phyloP scores from a whole-genome alignment of 2,888 invertebrate genomes.

The Seira musarum region DNA sequence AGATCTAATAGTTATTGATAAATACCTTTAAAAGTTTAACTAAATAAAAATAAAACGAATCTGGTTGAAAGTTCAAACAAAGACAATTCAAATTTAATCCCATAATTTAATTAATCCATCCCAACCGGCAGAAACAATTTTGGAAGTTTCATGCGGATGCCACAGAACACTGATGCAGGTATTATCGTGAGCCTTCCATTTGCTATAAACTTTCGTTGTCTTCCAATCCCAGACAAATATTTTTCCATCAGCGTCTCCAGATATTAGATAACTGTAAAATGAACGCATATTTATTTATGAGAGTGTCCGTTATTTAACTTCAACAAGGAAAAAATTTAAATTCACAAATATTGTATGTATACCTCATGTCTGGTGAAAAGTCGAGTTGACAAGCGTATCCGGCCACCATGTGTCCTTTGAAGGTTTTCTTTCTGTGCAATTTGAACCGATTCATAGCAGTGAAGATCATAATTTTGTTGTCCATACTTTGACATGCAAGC shows the following conservation, averaged over 20 bases:
- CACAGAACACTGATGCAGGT: conserved; percentile 95
- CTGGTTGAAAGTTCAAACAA: neutral
- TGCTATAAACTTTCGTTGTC: conserved; percentile 97
- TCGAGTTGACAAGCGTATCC: conserved; percentile 98
- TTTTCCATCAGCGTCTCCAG: conserved; percentile 99
- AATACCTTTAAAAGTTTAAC: no score
- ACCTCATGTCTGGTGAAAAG: conserved; percentile 99
- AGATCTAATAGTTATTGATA: no score
- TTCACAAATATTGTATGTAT: no score
- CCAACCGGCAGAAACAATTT: conserved; percentile 98
- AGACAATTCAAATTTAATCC: conserved; percentile 79
- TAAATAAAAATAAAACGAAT: no score
- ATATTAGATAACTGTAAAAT: conserved; percentile 89
- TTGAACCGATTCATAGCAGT: conserved; percentile 98
- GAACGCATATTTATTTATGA: no score
- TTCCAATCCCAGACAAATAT: conserved; percentile 99
- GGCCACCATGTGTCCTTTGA: conserved; percentile 99
- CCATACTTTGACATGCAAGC: conserved; percentile 99
- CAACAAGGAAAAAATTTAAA: no score
- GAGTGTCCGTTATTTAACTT: no score
- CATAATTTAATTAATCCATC: conserved; percentile 99
- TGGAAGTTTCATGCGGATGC: conserved; percentile 99
- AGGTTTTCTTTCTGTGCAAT: conserved; percentile 97
- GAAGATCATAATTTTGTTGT: conserved; percentile 96
- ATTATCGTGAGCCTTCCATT: conserved; percentile 99